Conservation (phyloP, 1,140 invertebrate genomes). For the Anthonomus grandis region DNA sequence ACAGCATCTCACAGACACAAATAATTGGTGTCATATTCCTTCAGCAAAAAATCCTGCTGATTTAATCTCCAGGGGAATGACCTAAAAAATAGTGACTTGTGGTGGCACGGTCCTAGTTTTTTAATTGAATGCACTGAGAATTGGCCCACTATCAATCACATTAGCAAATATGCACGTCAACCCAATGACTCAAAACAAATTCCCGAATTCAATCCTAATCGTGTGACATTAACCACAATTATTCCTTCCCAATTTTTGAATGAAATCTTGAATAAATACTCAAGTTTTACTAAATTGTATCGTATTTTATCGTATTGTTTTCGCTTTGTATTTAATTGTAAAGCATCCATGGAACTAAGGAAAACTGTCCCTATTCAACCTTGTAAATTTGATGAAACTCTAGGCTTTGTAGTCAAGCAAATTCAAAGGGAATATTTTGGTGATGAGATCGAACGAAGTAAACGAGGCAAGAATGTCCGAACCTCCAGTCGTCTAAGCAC, state of each 20-base stretch:
- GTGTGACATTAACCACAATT: conserved; percentile 29
- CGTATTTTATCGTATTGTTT: too few species aligned
- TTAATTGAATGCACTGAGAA: too few species aligned
- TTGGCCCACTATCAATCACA: not conserved
- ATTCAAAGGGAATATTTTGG: too few species aligned
- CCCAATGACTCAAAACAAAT: conserved; percentile 1
- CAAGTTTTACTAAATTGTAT: conserved; percentile 19
- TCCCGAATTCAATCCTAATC: conserved; percentile 12
- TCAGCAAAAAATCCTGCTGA: conserved; percentile 48
- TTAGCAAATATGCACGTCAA: conserved; percentile 11
- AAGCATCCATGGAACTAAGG: too few species aligned
- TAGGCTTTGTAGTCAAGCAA: too few species aligned
- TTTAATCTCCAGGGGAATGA: conserved; percentile 47
- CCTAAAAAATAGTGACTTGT: conserved; percentile 36
- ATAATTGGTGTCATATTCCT: conserved; percentile 43
- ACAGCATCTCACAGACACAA: conserved; percentile 34
- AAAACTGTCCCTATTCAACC: too few species aligned
- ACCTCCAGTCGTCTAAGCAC: too few species aligned
- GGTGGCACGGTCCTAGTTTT: conserved; percentile 41
- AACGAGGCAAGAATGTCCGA: too few species aligned
- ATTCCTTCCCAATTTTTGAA: not conserved
- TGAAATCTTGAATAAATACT: conserved; percentile 23
- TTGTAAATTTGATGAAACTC: too few species aligned
- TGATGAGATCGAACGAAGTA: too few species aligned
- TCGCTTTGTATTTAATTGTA: too few species aligned